phyloP scores from a whole-genome alignment of 2,797 vertebrate genomes.

The Cichlasoma orientale region DNA sequence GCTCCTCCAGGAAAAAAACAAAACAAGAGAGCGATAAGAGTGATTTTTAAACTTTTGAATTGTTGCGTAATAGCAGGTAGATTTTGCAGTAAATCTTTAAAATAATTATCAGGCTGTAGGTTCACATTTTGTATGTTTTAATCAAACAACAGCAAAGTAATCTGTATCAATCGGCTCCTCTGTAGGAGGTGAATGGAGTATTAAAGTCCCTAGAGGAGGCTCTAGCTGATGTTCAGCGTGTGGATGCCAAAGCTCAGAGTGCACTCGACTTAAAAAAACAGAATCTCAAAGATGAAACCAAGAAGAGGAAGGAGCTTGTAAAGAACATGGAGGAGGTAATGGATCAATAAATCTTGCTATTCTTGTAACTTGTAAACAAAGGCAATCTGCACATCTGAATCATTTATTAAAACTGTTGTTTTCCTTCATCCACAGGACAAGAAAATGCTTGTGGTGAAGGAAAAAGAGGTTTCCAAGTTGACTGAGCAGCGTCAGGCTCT shows the following conservation, averaged over 20 bases:
- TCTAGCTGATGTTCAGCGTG: constrained; percentile 86
- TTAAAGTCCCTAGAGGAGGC: constrained; percentile 84
- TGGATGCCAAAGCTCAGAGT: constrained; percentile 89
- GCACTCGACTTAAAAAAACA: constrained; percentile 90
- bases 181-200: constrained; percentile 83
- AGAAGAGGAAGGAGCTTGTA: constrained; percentile 85
- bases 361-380: background rate
- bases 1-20: too few relatives aligned
- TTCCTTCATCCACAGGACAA: constrained; percentile 81
- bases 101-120: background rate
- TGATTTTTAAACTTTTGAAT: background rate
- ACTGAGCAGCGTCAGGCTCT: constrained; percentile 76
- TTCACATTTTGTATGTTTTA: background rate
- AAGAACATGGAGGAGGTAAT: constrained; percentile 90
- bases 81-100: background rate
- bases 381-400: background rate
- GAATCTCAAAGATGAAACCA: constrained; percentile 87
- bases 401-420: background rate
- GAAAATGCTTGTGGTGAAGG: constrained; percentile 86
- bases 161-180: background rate
- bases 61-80: background rate
- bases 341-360: fast-evolving
- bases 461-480: constrained; percentile 86
- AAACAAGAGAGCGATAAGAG: background rate
- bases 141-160: background rate